These are phyloP conservation scores for Brachionus paranguensis DNA, from an alignment of 1,140 invertebrate genomes.

Conservation along the genomic window DNA sequence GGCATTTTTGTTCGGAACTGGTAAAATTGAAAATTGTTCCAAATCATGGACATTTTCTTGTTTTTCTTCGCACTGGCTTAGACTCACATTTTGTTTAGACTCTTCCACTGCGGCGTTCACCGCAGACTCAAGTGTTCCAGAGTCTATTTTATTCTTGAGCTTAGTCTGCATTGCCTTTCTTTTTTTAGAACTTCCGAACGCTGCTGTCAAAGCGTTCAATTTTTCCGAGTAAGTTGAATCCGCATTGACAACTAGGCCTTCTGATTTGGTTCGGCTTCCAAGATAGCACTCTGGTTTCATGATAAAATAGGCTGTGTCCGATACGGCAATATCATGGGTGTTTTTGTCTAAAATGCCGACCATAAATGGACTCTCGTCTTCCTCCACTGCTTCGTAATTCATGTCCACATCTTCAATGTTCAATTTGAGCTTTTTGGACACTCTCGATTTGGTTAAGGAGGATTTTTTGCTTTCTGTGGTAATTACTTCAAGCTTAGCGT, in stretches of 20 bases:
- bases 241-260: background rate
- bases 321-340: background rate
- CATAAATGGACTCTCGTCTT: conserved; percentile 10
- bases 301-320: conserved; percentile 5
- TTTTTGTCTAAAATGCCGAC: conserved; percentile 10
- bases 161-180: conserved; percentile 38
- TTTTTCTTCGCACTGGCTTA: background rate
- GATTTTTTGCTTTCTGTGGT: background rate
- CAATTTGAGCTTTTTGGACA: background rate
- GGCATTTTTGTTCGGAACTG: conserved; percentile 25
- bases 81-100: background rate
- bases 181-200: conserved; percentile 34
- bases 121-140: conserved; percentile 8
- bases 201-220: conserved; percentile 18
- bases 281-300: conserved; percentile 39
- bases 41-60: background rate
- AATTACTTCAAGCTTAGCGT: background rate
- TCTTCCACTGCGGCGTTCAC: conserved; percentile 18
- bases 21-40: conserved; percentile 36
- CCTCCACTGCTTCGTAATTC: conserved; percentile 33
- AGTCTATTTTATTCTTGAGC: conserved; percentile 35
- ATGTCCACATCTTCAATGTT: conserved; percentile 5
- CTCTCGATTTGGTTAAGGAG: background rate
- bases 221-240: conserved; percentile 19
- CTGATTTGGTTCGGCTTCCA: background rate